Evolutionary conservation across 2,797 vertebrate genomes (phyloP), one percentile per base, ranked within the genome.

Genomic region (Oryzias dopingdopingensis): DNA sequence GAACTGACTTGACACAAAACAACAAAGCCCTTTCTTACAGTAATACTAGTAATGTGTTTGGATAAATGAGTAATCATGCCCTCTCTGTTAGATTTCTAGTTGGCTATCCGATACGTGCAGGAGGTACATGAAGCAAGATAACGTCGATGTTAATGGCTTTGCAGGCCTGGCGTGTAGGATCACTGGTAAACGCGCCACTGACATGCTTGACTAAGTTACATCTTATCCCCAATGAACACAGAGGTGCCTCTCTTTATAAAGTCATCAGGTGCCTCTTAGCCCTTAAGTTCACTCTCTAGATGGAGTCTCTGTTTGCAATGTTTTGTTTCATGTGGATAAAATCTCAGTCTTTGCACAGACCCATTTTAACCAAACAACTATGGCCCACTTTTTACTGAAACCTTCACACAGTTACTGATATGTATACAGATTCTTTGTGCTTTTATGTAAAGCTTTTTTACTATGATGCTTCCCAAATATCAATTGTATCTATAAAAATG

Each of bases 191-290:
- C 15, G 66, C 57, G 56, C 73, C 29, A 49, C 56, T 71, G 70
- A 62, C 32, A 74, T 29, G 58, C 69, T 50, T 72, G 76, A 85
- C 70, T 80, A 49, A 59, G 76, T 88, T 86, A 68, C 85, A 82
- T 64, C 48, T 76, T 67, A 75, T 77, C 67, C 80, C 17, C 16
- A 47, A 68, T 13, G 55, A 81, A 80, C 71, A 80, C 65, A 78
- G 58, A 56, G 68, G 58, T 48, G 59, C 50, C 50, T 81, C 69
- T 77, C 55, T 37, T 37, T 37, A 12, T 37, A 12, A 10, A 37
- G 32, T 37, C 32, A 37, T 12, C 32, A 37, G 32, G 32, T 10
- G 32, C 32, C 32, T 37, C 32, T 37, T 10, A 49, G 40, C 52
- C 56, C 51, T 53, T 8, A 20, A 65, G 43, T 62, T 42, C n/a